Evolutionary conservation across 2,797 vertebrate genomes (phyloP).

Genomic region (Varecia variegata): DNA sequence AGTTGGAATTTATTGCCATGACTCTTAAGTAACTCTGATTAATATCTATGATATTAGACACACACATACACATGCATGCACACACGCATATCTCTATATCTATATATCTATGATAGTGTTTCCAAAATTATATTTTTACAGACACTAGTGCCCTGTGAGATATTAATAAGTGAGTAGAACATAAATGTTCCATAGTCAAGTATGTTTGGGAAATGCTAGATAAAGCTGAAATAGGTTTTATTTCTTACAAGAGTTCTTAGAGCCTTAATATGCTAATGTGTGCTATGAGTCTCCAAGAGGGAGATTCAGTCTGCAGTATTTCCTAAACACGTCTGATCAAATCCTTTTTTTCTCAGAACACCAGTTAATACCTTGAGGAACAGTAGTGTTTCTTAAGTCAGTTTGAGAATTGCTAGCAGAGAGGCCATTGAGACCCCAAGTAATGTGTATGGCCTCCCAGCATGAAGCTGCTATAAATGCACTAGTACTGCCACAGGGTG

Average conservation of each 20-base stretch:
- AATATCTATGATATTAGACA: not conserved
- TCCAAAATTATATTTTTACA: slow-evolving; percentile 41
- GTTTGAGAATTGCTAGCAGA: slow-evolving; percentile 2
- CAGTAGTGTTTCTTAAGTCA: not conserved
- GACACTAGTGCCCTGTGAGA: not conserved
- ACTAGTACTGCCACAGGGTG: slow-evolving; percentile 3
- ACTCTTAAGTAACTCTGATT: slow-evolving; percentile 6
- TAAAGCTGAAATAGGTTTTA: slow-evolving; percentile 27
- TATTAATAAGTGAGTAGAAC: slow-evolving; percentile 37
- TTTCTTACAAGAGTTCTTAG: slow-evolving; percentile 39
- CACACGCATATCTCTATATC: not conserved
- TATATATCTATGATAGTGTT: not conserved
- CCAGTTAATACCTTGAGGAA: slow-evolving; percentile 23
- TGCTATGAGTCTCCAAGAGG: not conserved
- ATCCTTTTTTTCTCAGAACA: not conserved
- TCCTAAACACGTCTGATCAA: slow-evolving; percentile 18
- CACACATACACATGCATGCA: not conserved
- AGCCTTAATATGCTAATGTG: slow-evolving; percentile 1
- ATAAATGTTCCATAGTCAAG: slow-evolving; percentile 33
- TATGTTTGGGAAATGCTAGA: slow-evolving; percentile 42
- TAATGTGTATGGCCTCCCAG: not conserved
- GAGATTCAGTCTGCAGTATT: slow-evolving; percentile 3
- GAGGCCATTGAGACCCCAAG: slow-evolving; percentile 2
- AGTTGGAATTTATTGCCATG: slow-evolving; percentile 26
- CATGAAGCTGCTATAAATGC: not conserved